These are phyloP conservation scores for Callipepla californica DNA, from an alignment of 2,113 vertebrate genomes.

Conservation along the genomic window DNA sequence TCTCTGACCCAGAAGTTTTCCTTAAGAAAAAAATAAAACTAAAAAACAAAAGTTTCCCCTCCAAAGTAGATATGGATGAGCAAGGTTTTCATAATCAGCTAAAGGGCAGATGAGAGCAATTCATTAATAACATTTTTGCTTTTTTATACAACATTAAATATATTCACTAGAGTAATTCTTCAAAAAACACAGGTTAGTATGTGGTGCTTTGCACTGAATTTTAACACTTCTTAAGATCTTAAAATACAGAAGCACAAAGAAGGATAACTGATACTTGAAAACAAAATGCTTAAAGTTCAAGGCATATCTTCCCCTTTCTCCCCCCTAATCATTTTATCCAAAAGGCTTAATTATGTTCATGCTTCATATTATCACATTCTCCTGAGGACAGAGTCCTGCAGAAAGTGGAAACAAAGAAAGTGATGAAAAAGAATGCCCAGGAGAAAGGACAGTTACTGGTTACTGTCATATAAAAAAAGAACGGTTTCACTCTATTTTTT, in stretches of 20 bases:
- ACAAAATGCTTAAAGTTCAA: not conserved
- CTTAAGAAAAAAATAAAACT: not conserved
- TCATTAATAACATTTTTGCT: not conserved
- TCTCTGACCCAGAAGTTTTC: not conserved
- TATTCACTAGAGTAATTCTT: not conserved
- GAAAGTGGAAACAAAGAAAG: not conserved
- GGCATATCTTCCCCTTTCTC: not conserved
- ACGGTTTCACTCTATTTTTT: not conserved
- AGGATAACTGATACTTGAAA: not conserved
- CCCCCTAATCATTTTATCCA: not conserved
- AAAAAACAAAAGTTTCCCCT: not conserved
- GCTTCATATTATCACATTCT: not conserved
- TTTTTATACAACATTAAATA: not conserved
- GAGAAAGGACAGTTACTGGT: not conserved
- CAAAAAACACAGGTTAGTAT: not conserved
- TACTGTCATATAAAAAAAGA: not conserved
- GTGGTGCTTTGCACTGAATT: not conserved
- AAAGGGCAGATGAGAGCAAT: rapidly evolving
- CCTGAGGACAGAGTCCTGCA: not conserved
- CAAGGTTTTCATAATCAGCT: not conserved
- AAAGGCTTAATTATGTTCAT: not conserved
- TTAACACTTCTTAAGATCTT: not conserved
- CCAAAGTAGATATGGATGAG: not conserved
- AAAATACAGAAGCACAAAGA: not conserved
- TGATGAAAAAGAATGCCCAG: not conserved